phyloP scores from a whole-genome alignment of 1,140 invertebrate species.

The Colletes latitarsis region DNA sequence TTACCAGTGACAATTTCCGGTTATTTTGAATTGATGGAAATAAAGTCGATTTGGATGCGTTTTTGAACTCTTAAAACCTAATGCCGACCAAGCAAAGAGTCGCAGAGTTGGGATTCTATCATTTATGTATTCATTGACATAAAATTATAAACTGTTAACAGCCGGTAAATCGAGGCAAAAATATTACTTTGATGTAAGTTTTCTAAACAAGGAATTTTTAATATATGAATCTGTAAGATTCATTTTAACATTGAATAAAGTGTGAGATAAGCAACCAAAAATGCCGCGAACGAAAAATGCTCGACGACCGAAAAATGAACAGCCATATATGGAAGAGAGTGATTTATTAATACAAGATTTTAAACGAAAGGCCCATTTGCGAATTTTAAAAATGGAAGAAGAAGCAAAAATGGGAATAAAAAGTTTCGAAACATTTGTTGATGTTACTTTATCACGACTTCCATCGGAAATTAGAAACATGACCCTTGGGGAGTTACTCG shows the following conservation, averaged over 20 bases:
- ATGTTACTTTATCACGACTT: conserved; percentile 58
- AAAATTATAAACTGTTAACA: conserved; percentile 23
- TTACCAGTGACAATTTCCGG: neutral
- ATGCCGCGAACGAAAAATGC: conserved; percentile 71
- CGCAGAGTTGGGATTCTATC: neutral
- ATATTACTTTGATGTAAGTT: conserved; percentile 2
- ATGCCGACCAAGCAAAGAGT: too few relatives aligned
- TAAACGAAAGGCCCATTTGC: conserved; percentile 61
- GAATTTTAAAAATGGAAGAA: conserved; percentile 61
- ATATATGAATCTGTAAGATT: neutral
- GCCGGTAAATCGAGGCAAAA: conserved; percentile 30
- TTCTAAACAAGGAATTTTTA: neutral
- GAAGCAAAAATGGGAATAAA: conserved; percentile 59
- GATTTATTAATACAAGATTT: conserved; percentile 68
- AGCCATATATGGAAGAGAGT: conserved; percentile 41
- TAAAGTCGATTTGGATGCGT: neutral
- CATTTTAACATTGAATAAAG: neutral
- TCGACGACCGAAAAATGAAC: conserved; percentile 22
- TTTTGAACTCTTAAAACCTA: conserved; percentile 27
- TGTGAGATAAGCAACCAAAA: neutral
- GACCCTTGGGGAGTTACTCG: conserved; percentile 65
- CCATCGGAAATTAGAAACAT: conserved; percentile 67
- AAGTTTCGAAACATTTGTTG: conserved; percentile 51
- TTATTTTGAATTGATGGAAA: neutral
- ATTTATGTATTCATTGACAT: neutral